Evolutionary conservation across 2,113 vertebrate genomes (phyloP).

Genomic region (Pardalotus punctatus): DNA sequence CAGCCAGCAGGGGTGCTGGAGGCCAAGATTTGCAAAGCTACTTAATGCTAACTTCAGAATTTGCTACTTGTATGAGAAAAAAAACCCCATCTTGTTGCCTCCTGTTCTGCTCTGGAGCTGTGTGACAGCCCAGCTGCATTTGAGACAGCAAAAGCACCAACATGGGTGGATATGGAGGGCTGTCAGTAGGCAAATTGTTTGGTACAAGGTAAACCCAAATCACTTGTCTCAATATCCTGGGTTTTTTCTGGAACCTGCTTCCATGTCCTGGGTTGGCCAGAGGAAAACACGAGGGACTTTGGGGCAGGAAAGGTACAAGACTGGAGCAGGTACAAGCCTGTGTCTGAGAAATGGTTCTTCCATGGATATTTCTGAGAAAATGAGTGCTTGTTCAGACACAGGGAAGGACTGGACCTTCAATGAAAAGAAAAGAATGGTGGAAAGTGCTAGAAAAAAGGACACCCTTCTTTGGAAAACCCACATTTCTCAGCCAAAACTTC

Average conservation of each 20-base stretch:
- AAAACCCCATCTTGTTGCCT: background rate
- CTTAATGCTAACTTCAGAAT: background rate
- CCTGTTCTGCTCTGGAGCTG: background rate
- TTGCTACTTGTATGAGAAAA: background rate
- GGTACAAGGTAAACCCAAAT: background rate
- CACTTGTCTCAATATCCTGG: background rate
- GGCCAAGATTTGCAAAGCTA: constrained; percentile 2
- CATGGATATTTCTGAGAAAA: background rate
- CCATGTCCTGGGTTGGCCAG: background rate
- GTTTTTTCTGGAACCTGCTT: background rate
- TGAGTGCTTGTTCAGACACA: background rate
- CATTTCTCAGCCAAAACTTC: background rate
- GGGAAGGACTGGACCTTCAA: background rate
- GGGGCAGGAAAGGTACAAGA: background rate
- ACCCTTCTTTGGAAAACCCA: background rate
- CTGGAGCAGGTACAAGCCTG: background rate
- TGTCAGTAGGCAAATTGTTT: background rate
- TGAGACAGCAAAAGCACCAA: background rate
- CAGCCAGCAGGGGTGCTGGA: constrained; percentile 43
- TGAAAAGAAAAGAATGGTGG: background rate
- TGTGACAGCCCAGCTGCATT: background rate
- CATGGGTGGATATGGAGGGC: accelerated
- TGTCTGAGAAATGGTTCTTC: background rate
- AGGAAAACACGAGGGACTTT: background rate
- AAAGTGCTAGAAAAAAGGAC: background rate